Evolutionary conservation across 2,888 invertebrate species (phyloP).

Genomic region (Eurytoma californica): DNA sequence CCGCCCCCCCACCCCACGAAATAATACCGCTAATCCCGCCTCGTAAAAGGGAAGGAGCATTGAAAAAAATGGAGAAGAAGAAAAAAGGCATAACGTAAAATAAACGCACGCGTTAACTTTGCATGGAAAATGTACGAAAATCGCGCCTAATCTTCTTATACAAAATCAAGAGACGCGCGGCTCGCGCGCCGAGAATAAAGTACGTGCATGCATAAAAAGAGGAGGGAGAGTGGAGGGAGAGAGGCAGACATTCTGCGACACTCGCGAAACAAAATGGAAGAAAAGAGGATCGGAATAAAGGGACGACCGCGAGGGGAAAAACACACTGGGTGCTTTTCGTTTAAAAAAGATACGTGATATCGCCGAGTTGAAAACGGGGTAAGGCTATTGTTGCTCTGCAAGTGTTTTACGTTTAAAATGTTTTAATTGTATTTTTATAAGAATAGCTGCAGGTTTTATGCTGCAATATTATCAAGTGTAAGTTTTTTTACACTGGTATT

Average conservation of each 20-base stretch:
- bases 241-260: slow-evolving; percentile 38
- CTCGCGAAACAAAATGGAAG: slow-evolving; percentile 53
- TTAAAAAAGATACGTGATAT: neutral
- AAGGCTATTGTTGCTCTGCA: neutral
- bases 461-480: no score
- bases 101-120: slow-evolving; percentile 31
- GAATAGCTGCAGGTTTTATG: no score
- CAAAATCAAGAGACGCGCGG: slow-evolving; percentile 1
- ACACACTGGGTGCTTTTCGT: slow-evolving; percentile 4
- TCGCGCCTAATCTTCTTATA: slow-evolving; percentile 42
- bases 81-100: neutral
- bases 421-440: no score
- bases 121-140: slow-evolving; percentile 23
- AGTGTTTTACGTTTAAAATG: no score
- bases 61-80: neutral
- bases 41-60: slow-evolving; percentile 1
- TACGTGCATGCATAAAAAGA: slow-evolving; percentile 18
- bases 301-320: slow-evolving; percentile 49
- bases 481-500: no score
- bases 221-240: slow-evolving; percentile 11
- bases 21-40: slow-evolving; percentile 32
- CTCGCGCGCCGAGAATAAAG: neutral
- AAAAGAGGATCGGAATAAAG: slow-evolving; percentile 50
- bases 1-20: neutral
- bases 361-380: neutral